Conservation (phyloP, 2,797 vertebrate genomes). For the Sandelia bainsii region DNA sequence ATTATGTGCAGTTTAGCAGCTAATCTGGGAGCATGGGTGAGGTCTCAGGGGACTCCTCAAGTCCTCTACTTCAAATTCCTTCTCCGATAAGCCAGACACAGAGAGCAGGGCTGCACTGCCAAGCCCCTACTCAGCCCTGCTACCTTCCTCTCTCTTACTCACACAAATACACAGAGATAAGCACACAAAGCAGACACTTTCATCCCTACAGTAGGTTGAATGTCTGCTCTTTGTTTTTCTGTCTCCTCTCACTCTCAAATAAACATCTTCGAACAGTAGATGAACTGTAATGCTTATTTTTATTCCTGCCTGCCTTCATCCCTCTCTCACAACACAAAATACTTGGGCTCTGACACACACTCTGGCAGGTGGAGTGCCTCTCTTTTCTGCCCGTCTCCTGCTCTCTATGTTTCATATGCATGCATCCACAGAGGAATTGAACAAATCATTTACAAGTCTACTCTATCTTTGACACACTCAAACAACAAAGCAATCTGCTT, state of each 20-base stretch:
- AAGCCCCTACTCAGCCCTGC: conserved; percentile 66
- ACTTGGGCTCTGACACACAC: conserved; percentile 47
- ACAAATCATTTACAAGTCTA: conserved; percentile 52
- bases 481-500: conserved; percentile 58
- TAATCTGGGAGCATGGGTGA: conserved; percentile 93
- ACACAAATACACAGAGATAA: conserved; percentile 37
- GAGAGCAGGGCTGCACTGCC: conserved; percentile 81
- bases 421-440: conserved; percentile 38
- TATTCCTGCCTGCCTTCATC: conserved; percentile 7
- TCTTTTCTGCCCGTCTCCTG: conserved; percentile 38
- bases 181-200: conserved; percentile 44
- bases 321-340: conserved; percentile 42
- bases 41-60: conserved; percentile 91
- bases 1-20: conserved; percentile 95
- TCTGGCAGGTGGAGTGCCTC: conserved; percentile 63
- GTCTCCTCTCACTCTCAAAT: conserved; percentile 13
- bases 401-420: conserved; percentile 29
- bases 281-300: conserved; percentile 22
- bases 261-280: conserved; percentile 26
- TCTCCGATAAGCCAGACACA: conserved; percentile 89
- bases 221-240: conserved; percentile 6
- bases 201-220: conserved; percentile 1
- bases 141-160: conserved; percentile 27
- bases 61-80: conserved; percentile 93
- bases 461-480: conserved; percentile 47